phyloP scores from a whole-genome alignment of 2,888 invertebrate species.

The Gerris lacustris region DNA sequence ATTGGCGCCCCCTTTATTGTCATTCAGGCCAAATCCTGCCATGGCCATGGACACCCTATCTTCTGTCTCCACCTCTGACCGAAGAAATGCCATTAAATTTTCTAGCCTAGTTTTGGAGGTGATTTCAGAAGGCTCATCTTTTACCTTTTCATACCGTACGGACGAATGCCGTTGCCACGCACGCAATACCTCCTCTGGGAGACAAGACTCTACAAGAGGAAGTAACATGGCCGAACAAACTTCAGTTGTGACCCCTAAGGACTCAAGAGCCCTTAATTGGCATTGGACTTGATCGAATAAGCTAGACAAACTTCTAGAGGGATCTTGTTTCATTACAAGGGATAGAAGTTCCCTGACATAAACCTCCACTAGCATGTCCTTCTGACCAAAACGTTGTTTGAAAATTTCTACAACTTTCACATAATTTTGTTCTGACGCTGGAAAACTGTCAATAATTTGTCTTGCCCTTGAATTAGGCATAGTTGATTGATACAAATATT shows the following conservation, averaged over 20 bases:
- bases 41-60: slow-evolving; percentile 26
- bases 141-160: not conserved
- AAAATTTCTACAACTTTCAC: not conserved
- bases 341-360: not conserved
- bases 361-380: not conserved
- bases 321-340: not conserved
- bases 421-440: not conserved
- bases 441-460: not conserved
- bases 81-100: slow-evolving; percentile 25
- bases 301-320: not conserved
- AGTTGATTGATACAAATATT: not conserved
- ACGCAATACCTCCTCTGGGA: slow-evolving; percentile 30
- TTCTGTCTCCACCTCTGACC: slow-evolving; percentile 28
- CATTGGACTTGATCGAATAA: slow-evolving; percentile 31
- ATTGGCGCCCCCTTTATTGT: not conserved
- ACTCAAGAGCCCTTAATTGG: slow-evolving; percentile 30
- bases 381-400: not conserved
- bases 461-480: not conserved
- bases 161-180: slow-evolving; percentile 27
- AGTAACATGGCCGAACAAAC: slow-evolving; percentile 31
- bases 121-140: not conserved
- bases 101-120: not conserved
- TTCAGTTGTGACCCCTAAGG: slow-evolving; percentile 30
- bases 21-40: slow-evolving; percentile 17
- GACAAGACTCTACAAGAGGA: slow-evolving; percentile 32